Evolutionary conservation across 2,888 invertebrate genomes (phyloP), one percentile per base, ranked within the genome.

Genomic region (Pharmacophagus antenor): DNA sequence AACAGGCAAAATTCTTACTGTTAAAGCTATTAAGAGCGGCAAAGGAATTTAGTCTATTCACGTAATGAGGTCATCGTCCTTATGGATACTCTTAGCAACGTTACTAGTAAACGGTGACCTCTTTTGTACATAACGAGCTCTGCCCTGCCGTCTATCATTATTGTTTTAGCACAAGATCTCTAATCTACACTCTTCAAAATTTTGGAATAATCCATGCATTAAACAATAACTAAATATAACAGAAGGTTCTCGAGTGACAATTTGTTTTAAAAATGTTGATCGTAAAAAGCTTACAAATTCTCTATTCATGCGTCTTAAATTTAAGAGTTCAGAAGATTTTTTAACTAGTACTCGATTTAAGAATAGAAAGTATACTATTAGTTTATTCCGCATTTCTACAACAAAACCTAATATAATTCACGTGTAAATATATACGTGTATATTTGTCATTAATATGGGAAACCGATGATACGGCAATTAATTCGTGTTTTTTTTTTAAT

Each of bases 21-120:
- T n/a, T 23, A 51, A 21, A 22, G 21, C 51, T 51, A 31, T 51
- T 57, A 51, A 31, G 18, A 46, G 51, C 46, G n/a, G 23, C 31
- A 37, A 25, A 58, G 58, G 51, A 58, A 51, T 52, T 37, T 18
- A 51, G 46, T 52, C 58, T 52, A 46, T 52, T 52, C 31, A 6
- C 46, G 52, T 52, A 31, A 51, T 46, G 37, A 27, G 58, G 47
- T 58, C 58, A 23, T 20, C 25, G 44, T 52, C 51, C 52, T 58
- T 58, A 52, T 6, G n/a, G n/a, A 15, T 37, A 17, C 7, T 20
- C 17, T 7, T 31, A 18, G 56, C 25, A 25, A 41, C n/a, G 1
- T 41, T 21, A 42, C 56, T 18, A 50, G 49, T 20, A 25, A 49
- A 17, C 47, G 41, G 22, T 42, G 56, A 42, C 56, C 50, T 49